Base-by-base conservation (phyloP, 2,113 vertebrate genomes). In the Zosterops pallidus region DNA sequence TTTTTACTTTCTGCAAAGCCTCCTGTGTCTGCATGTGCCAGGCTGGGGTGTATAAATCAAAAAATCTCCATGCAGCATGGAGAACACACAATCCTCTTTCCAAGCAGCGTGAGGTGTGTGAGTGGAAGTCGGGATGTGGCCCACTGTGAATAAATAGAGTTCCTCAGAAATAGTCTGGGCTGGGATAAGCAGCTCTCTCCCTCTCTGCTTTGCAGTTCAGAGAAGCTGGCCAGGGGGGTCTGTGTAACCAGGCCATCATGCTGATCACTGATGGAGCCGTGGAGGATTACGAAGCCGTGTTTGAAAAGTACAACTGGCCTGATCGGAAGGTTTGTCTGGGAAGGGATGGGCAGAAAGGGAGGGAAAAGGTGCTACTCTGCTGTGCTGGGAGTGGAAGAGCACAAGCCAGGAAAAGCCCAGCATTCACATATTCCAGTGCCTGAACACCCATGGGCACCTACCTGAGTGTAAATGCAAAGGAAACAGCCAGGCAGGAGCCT, bases 211-310 rank as follows among this genome's bases (percentile, higher is more conserved):
- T 77, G n/a, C n/a, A 98, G 98, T 98, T 97, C 97, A 98, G 96
- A 83, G 96, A 98, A 0, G 96, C 97, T 28, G 98, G 98, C 52
- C 98, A 98, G 96, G 99, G 99, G 72, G 99, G 99, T 71, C 96
- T 99, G 93, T 99, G 99, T 96, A 99, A 99, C 97, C 99, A 99
- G 95, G 99, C 98, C 60, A 99, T 99, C 98, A 99, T 99, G 99
- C 97, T 99, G 96, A 99, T 99, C 96, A 99, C 99, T 1, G 99
- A 99, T 0, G 99, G 99, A 29, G 99, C 99, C 0, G 99, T 99
- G 98, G 99, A 99, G 92, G 99, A 99, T 84, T 99, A 99, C 1
- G 97, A 99, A 95, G 97, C 98, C 1, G 99, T 99, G 83, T 99
- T 99, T 94, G 97, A 99, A 89, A 98, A 99, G 64, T 99, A 99